phyloP scores from a whole-genome alignment of 2,113 vertebrate genomes.

The Syngnathus typhle region DNA sequence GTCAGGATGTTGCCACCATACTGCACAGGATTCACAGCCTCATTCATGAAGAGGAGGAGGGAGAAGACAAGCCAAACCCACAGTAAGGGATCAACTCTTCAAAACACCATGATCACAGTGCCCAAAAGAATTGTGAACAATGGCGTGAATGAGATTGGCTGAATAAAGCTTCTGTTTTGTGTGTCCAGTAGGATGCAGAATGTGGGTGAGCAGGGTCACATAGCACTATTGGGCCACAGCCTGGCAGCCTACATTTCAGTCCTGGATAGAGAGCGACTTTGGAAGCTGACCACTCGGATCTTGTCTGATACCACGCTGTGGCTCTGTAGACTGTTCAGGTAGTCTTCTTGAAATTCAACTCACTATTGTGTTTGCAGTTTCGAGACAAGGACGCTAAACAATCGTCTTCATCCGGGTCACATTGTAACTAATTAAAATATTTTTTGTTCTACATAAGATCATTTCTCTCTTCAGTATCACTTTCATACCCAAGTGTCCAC shows the following conservation, averaged over 20 bases:
- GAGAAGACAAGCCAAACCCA: constrained; percentile 72
- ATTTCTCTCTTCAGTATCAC: not conserved
- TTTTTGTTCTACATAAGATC: not conserved
- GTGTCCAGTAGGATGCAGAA: constrained; percentile 76
- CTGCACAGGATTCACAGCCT: constrained; percentile 89
- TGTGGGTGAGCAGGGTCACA: constrained; percentile 89
- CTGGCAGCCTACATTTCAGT: constrained; percentile 93
- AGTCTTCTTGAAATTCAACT: not conserved
- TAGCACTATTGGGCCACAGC: constrained; percentile 92
- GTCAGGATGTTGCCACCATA: constrained; percentile 84
- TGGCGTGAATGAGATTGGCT: too few species aligned
- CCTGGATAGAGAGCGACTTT: constrained; percentile 81
- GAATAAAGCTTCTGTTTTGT: not conserved
- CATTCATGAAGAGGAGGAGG: constrained; percentile 83
- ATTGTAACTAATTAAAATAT: not conserved
- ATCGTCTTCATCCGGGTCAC: not conserved
- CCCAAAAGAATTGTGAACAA: not conserved
- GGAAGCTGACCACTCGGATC: constrained; percentile 89
- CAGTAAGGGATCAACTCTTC: constrained; percentile 61
- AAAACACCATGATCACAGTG: not conserved
- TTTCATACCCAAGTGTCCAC: not conserved
- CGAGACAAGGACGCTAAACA: not conserved
- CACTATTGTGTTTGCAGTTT: not conserved
- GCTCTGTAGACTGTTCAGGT: constrained; percentile 97
- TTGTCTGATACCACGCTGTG: constrained; percentile 92